Percentiles rank a stretch among this genome's conserved stretches.
These are phyloP conservation scores for Smutsia gigantea DNA, from an alignment of 2,797 vertebrate species.

Conservation along the genomic window DNA sequence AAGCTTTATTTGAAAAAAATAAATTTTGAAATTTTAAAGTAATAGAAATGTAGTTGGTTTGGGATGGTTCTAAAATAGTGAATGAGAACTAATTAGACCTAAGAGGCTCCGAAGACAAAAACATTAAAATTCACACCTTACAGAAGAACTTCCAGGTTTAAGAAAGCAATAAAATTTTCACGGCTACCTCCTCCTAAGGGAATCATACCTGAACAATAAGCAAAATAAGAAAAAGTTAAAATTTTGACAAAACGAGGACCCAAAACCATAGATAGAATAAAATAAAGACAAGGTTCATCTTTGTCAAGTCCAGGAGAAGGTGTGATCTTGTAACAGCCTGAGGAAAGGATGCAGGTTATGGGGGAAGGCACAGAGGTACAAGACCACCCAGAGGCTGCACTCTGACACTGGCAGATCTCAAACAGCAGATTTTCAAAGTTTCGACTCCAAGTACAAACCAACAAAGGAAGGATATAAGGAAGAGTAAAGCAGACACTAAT, in stretches of 20 bases:
- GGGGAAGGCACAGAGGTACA: neutral
- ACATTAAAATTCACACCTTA: neutral
- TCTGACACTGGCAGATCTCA: neutral
- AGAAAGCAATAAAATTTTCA: neutral
- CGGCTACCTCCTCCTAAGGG: neutral
- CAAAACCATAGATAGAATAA: neutral
- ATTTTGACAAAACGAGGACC: neutral
- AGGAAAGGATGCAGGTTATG: neutral
- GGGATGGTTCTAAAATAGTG: neutral
- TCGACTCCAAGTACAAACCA: neutral
- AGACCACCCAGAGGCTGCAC: neutral
- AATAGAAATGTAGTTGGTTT: neutral
- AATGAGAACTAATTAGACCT: neutral
- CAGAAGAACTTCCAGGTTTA: neutral
- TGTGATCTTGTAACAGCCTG: neutral
- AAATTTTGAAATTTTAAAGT: neutral
- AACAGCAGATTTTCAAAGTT: neutral
- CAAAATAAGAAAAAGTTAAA: neutral
- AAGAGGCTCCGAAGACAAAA: neutral
- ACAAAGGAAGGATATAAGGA: neutral
- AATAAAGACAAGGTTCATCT: neutral
- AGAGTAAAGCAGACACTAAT: neutral
- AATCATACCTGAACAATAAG: neutral
- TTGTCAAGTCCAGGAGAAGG: neutral
- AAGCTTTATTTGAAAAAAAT: slow-evolving; percentile 11